Percentiles rank a stretch among this genome's conserved stretches.
Evolutionary conservation across 2,888 invertebrate species (phyloP).

Genomic region (Flexamia atlantica): DNA sequence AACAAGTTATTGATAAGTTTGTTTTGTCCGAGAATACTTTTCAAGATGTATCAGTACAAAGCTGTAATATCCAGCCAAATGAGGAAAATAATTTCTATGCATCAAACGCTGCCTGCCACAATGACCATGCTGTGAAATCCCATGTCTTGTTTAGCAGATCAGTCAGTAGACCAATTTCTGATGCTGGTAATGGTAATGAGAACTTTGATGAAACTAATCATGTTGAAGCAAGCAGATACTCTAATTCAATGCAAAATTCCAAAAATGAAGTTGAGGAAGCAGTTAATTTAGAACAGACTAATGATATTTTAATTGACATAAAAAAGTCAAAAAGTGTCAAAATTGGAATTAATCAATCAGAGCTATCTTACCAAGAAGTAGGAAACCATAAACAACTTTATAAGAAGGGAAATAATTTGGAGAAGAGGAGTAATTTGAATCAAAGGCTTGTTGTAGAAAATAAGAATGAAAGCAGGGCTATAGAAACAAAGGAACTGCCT

Average conservation of each 20-base stretch:
- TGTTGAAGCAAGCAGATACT: background rate
- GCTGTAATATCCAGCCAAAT: background rate
- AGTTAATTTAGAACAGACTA: too few relatives aligned
- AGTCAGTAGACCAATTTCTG: background rate
- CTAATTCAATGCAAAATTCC: background rate
- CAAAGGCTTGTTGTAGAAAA: too few relatives aligned
- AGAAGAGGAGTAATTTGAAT: too few relatives aligned
- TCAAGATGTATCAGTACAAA: background rate
- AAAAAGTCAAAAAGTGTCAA: background rate
- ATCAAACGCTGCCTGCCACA: background rate
- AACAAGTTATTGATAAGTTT: slow-evolving; percentile 72
- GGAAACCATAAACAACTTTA: too few relatives aligned
- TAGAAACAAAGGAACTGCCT: too few relatives aligned
- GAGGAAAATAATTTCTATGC: background rate
- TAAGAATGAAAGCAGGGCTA: too few relatives aligned
- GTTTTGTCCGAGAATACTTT: slow-evolving; percentile 69
- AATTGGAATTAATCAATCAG: background rate
- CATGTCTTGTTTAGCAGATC: background rate
- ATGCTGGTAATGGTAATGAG: background rate
- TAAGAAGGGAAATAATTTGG: too few relatives aligned
- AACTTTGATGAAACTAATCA: background rate
- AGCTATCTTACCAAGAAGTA: background rate
- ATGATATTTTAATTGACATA: background rate
- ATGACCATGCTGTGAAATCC: slow-evolving; percentile 16
- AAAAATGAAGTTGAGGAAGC: too few relatives aligned